Conservation (phyloP, 1,140 invertebrate species). For the Penaeus chinensis region DNA sequence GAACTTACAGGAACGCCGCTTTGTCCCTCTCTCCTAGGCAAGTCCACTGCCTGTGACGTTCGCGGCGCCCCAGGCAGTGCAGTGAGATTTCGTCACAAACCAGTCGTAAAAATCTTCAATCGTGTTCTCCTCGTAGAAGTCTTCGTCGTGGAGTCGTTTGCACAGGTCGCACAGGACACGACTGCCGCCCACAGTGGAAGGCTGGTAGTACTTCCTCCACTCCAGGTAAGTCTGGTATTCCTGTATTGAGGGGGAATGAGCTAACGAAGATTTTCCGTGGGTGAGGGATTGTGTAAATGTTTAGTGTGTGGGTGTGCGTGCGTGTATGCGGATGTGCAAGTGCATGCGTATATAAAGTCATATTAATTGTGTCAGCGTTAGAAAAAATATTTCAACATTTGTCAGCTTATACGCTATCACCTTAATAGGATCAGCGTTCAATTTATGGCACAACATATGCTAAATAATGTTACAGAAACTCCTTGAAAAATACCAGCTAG, state of each 20-base stretch:
- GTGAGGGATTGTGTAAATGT: no score
- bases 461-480: no score
- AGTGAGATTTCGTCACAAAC: slow-evolving; percentile 37
- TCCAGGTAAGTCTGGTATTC: slow-evolving; percentile 29
- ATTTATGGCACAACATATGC: no score
- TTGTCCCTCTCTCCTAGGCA: not conserved
- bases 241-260: not conserved
- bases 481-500: no score
- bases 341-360: no score
- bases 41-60: not conserved
- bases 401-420: no score
- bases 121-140: slow-evolving; percentile 38
- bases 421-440: no score
- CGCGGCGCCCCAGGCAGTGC: not conserved
- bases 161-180: slow-evolving; percentile 63
- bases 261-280: no score
- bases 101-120: slow-evolving; percentile 52
- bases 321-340: no score
- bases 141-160: slow-evolving; percentile 39
- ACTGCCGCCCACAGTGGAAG: slow-evolving; percentile 65
- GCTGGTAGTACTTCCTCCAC: slow-evolving; percentile 64
- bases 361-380: no score
- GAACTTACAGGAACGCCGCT: not conserved
- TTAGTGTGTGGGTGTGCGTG: no score
- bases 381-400: no score